Conservation (phyloP, 1,140 invertebrate genomes). For the Popillia japonica region DNA sequence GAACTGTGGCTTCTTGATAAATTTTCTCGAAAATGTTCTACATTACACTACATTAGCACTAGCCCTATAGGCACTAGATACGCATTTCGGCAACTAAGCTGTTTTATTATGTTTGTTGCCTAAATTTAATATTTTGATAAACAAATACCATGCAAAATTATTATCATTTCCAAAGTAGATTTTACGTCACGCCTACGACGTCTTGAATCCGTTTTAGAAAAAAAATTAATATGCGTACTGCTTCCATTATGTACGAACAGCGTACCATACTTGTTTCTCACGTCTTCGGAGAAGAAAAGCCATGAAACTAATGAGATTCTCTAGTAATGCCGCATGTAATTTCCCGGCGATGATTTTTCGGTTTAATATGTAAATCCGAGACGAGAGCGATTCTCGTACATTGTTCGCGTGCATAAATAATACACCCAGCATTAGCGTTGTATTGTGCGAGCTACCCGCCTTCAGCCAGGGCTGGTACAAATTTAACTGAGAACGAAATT, state of each 20-base stretch:
- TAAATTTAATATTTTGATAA: too few species aligned
- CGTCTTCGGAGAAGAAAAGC: not conserved
- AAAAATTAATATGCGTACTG: too few species aligned
- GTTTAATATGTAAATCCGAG: not conserved
- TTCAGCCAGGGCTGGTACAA: not conserved
- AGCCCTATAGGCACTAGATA: too few species aligned
- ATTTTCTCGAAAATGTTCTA: too few species aligned
- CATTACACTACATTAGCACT: too few species aligned
- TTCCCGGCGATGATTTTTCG: not conserved
- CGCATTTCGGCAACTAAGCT: too few species aligned
- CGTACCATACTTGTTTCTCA: too few species aligned
- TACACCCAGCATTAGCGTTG: not conserved
- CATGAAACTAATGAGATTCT: not conserved
- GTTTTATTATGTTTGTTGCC: too few species aligned
- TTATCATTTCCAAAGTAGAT: too few species aligned
- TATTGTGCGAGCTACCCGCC: not conserved
- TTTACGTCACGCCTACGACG: not conserved
- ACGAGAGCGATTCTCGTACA: constrained; percentile 2
- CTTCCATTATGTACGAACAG: too few species aligned
- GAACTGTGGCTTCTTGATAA: too few species aligned
- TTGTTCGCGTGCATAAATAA: constrained; percentile 2
- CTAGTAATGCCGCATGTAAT: not conserved
- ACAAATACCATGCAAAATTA: too few species aligned
- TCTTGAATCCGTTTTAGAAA: not conserved
- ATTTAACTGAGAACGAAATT: not conserved